Evolutionary conservation across 2,113 vertebrate genomes (phyloP), one percentile per base, ranked within the genome.

Genomic region (Phoxinus phoxinus): DNA sequence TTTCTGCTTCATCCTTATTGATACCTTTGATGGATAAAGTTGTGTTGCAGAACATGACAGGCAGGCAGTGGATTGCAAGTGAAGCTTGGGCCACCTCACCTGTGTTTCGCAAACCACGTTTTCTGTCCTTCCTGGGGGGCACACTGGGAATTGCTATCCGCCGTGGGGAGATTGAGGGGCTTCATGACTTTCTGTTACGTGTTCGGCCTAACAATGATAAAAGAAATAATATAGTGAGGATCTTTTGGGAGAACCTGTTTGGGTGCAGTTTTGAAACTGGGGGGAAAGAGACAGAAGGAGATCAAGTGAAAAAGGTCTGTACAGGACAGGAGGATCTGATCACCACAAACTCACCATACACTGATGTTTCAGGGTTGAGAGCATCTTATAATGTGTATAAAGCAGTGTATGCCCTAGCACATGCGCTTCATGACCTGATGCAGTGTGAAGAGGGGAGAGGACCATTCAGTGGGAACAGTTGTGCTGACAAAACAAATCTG

Each of bases 111-210:
- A 91, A 88, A 0, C 81, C 80, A 0, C 84, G 67, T 21, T 77
- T 25, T 1, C 41, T 44, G 71, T 13, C 71, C 12, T 17, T 46
- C 3, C 37, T 74, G 41, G n/a, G 6, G n/a, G 94, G 94, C 13
- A 93, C 93, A 6, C 88, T 95, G 73, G 93, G 93, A 0, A 91
- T 95, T 21, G 92, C 94, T 10, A 94, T 94, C 25, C 90, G 92
- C 25, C 90, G 89, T 74, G 94, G 93, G 41, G 91, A 94, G 75
- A 94, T 95, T 71, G 75, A 87, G 56, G 91, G 91, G 1, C 90
- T 95, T 51, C 84, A 25, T 53, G 88, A 93, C 2, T 94, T 92
- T 73, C 87, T 95, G 9, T 59, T 48, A 44, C 32, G 12, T 46
- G 35, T 92, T 76, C 88, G 3, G n/a, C 93, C 92, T 59, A 86